Conservation (phyloP, 2,113 vertebrate species). For the Dicaeum eximium region DNA sequence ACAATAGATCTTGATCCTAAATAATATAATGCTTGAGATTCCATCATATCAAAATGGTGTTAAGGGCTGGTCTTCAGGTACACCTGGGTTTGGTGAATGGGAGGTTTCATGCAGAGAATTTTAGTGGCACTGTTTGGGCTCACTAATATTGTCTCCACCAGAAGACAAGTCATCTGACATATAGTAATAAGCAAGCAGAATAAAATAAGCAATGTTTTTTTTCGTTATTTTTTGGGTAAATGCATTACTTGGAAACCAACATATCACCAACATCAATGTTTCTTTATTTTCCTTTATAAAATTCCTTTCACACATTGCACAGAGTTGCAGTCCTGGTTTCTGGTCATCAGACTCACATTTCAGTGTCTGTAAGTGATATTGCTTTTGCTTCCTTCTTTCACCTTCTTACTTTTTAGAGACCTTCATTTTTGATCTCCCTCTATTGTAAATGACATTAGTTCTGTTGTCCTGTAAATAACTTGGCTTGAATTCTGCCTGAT, state of each 20-base stretch:
- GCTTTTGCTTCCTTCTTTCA: neutral
- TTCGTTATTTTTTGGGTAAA: neutral
- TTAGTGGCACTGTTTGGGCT: neutral
- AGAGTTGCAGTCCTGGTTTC: neutral
- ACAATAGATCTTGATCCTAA: neutral
- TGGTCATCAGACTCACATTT: rapidly evolving
- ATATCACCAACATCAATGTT: neutral
- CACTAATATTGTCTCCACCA: neutral
- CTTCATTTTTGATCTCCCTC: neutral
- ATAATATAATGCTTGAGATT: neutral
- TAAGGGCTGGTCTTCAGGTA: neutral
- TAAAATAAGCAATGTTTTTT: neutral
- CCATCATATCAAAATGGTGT: neutral
- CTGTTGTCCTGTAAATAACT: constrained; percentile 1
- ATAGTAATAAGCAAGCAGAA: neutral
- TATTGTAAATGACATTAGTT: neutral
- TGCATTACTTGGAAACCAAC: neutral
- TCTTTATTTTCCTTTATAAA: neutral
- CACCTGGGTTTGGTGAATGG: neutral
- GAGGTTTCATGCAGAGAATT: neutral
- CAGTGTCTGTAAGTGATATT: rapidly evolving
- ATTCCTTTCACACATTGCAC: neutral
- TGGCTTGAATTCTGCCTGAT: constrained; percentile 23
- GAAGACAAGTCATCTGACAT: neutral
- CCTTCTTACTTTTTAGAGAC: neutral